Evolutionary conservation across 2,888 invertebrate species (phyloP).

Genomic region (Ypsolopha scabrella): DNA sequence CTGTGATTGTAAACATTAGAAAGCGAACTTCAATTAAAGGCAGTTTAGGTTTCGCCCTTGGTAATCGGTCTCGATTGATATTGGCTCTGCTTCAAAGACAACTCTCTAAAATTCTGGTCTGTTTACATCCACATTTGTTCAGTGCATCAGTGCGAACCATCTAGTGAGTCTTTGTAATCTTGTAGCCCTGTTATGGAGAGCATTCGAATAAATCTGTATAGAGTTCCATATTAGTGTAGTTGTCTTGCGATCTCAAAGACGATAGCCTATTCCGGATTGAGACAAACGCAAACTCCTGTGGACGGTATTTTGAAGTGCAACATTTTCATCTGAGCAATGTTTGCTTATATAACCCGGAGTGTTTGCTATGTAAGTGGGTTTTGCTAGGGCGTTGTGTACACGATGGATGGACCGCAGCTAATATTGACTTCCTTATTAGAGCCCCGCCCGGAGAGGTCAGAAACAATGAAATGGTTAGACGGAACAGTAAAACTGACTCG

Average conservation of each 20-base stretch:
- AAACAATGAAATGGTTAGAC: constrained; percentile 50
- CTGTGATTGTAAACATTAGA: constrained; percentile 9
- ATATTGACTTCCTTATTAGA: constrained; percentile 67
- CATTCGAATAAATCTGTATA: not conserved
- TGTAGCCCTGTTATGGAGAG: not conserved
- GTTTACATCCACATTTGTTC: not conserved
- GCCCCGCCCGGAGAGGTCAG: constrained; percentile 17
- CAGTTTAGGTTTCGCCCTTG: constrained; percentile 28
- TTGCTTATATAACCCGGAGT: constrained; percentile 10
- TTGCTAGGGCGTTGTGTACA: constrained; percentile 19
- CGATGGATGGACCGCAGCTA: constrained; percentile 21
- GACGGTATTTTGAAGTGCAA: constrained; percentile 9
- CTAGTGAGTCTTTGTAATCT: not conserved
- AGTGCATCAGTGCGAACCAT: not conserved
- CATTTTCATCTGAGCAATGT: constrained; percentile 9
- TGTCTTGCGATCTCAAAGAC: not conserved
- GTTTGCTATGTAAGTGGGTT: constrained; percentile 27
- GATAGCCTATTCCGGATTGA: not conserved
- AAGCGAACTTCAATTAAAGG: constrained; percentile 8
- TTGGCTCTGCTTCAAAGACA: constrained; percentile 38
- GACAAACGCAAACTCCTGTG: not conserved
- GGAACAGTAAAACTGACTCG: constrained; percentile 36
- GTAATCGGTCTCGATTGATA: constrained; percentile 28
- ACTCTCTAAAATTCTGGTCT: not conserved
- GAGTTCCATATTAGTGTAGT: not conserved